Evolutionary conservation across 2,888 invertebrate genomes (phyloP).

Genomic region (Lymantria dispar): DNA sequence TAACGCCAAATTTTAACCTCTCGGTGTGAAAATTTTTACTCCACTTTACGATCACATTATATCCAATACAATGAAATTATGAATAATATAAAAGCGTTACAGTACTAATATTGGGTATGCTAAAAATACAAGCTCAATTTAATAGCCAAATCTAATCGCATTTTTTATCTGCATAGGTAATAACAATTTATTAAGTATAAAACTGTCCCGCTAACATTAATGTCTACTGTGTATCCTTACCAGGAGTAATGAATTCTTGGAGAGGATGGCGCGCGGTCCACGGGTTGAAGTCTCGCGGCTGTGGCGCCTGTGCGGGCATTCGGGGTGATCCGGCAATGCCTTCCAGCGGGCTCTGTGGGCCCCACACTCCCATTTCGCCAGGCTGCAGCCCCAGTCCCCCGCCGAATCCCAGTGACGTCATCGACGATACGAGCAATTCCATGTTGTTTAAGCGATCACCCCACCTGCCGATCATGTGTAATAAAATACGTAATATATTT

Average conservation of each 20-base stretch:
- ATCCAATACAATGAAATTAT: too few relatives aligned
- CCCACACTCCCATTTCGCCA: slow-evolving; percentile 50
- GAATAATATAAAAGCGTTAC: too few relatives aligned
- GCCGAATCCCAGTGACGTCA: slow-evolving; percentile 46
- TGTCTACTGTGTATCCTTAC: slow-evolving; percentile 51
- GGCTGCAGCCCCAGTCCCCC: slow-evolving; percentile 34
- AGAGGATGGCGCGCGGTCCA: slow-evolving; percentile 71
- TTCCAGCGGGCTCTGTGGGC: slow-evolving; percentile 34
- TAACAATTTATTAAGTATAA: slow-evolving; percentile 5
- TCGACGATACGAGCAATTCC: slow-evolving; percentile 51
- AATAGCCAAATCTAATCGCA: background rate
- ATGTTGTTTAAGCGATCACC: slow-evolving; percentile 44
- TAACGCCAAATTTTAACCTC: too few relatives aligned
- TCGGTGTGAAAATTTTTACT: too few relatives aligned
- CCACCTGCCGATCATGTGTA: slow-evolving; percentile 37
- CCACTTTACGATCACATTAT: too few relatives aligned
- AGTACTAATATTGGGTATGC: too few relatives aligned
- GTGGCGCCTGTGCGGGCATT: slow-evolving; percentile 27
- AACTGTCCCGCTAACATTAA: slow-evolving; percentile 17
- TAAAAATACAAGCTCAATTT: too few relatives aligned
- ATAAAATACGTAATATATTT: too few relatives aligned
- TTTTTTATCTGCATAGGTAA: background rate
- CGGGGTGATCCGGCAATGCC: slow-evolving; percentile 16
- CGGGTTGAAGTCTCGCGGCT: slow-evolving; percentile 61
- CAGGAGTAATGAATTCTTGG: slow-evolving; percentile 58